Evolutionary conservation across 2,113 vertebrate genomes (phyloP).

Genomic region (Phodopus roborovskii): DNA sequence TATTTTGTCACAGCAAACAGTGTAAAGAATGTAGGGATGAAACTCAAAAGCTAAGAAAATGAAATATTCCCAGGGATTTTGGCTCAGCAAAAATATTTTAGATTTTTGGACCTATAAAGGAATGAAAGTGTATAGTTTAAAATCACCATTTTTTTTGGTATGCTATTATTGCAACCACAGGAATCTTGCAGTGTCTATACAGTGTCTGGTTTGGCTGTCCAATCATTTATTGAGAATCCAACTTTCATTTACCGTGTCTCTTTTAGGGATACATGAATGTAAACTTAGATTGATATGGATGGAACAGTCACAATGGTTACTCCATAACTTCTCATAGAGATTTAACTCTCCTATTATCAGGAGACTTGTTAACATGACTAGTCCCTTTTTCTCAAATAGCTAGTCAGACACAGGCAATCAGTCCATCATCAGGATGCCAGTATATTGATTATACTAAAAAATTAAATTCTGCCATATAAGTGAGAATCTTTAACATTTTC

Average conservation of each 20-base stretch:
- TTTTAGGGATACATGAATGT: background rate
- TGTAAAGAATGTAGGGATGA: background rate
- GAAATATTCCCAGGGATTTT: background rate
- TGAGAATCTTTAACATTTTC: background rate
- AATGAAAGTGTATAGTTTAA: background rate
- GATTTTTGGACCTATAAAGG: background rate
- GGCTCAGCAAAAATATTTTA: background rate
- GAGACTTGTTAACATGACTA: background rate
- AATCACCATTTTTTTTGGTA: background rate
- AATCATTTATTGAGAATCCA: background rate
- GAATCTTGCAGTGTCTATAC: background rate
- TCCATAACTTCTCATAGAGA: background rate
- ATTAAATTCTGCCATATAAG: background rate
- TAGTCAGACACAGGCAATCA: background rate
- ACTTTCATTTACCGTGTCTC: background rate
- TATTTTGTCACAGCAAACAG: background rate
- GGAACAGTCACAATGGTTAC: background rate
- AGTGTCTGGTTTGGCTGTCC: background rate
- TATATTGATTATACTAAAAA: slow-evolving; percentile 1
- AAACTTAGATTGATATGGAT: background rate
- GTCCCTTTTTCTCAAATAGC: background rate
- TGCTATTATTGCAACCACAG: background rate
- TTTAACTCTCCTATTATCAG: background rate
- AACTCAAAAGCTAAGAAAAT: background rate
- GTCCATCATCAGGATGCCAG: background rate